Evolutionary conservation across 2,888 invertebrate genomes (phyloP).

Genomic region (Altica lythri): DNA sequence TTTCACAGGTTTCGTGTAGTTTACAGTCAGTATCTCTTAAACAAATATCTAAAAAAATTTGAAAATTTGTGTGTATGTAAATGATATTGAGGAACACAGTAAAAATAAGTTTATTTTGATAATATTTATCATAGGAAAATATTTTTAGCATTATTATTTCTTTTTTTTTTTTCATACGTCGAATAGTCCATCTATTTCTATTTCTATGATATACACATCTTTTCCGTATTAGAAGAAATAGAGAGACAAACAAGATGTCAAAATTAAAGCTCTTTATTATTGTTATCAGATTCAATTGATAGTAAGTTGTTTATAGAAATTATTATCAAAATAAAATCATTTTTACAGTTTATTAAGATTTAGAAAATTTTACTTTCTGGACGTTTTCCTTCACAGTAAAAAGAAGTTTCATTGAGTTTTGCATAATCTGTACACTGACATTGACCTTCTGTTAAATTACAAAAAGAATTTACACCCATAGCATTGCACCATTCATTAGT

Average conservation of each 20-base stretch:
- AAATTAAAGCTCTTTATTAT: no score
- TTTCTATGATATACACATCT: no score
- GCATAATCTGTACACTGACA: slow-evolving; percentile 40
- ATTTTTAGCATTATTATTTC: no score
- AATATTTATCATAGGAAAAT: no score
- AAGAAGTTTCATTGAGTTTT: slow-evolving; percentile 33
- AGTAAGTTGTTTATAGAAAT: not conserved
- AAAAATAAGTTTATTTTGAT: not conserved
- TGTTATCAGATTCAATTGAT: no score
- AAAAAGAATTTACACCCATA: slow-evolving; percentile 42
- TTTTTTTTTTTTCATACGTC: no score
- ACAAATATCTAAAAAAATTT: slow-evolving; percentile 37
- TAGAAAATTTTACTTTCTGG: no score
- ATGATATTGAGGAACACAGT: not conserved
- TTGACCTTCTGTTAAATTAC: slow-evolving; percentile 32
- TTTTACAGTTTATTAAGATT: no score
- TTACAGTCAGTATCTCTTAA: slow-evolving; percentile 37
- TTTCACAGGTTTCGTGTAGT: slow-evolving; percentile 36
- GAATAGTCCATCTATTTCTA: no score
- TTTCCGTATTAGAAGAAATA: no score
- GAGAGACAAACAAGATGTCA: no score
- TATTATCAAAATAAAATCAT: not conserved
- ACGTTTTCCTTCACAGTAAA: slow-evolving; percentile 35
- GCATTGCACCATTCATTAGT: slow-evolving; percentile 45
- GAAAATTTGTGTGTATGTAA: not conserved